Base-by-base conservation (phyloP, 2,113 vertebrate genomes). In the Alosa alosa region DNA sequence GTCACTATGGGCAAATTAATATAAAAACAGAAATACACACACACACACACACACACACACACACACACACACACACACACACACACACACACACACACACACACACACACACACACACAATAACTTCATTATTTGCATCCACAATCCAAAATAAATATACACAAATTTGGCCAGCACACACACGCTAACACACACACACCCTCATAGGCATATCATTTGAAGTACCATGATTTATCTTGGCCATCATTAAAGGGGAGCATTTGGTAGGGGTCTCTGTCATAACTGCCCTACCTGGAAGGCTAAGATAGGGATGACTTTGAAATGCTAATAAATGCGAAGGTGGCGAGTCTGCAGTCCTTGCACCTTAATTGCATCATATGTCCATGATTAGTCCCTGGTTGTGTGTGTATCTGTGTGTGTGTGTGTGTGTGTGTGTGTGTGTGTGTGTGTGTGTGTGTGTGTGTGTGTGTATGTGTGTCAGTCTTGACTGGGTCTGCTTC, bases 321-420 rank as follows among this genome's bases (percentile, higher is more conserved):
- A 11, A 72, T 72, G 64, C 64, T 36, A 72, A 72, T 72, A 31
- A 31, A 5, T 72, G n/a, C 10, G 0, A 7, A 7, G 25, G 7
- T 72, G 1, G 25, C 7, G n/a, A 1, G 11, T 31, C 11, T 72
- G 25, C 25, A 36, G n/a, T n/a, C 7, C 60, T 68, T 72, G 64
- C 64, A 31, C 64, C 13, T 72, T 72, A 36, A 72, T 72, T 72
- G 25, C 64, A 31, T 72, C 64, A 72, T 31, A 9, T 31, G 64
- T 72, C 64, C 64, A 31, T 25, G 25, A 36, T 36, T 36, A 36
- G 7, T 7, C 64, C 64, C 60, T 72, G 64, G 9, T 8, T 8
- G 64, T 72, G 64, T 72, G 64, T 72, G 64, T 72, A 5, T 72
- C 25, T 72, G 60, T 72, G 25, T 72, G 64, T 72, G 60, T 72